phyloP scores from a whole-genome alignment of 2,888 invertebrate genomes.

The Stegana nigrithorax region DNA sequence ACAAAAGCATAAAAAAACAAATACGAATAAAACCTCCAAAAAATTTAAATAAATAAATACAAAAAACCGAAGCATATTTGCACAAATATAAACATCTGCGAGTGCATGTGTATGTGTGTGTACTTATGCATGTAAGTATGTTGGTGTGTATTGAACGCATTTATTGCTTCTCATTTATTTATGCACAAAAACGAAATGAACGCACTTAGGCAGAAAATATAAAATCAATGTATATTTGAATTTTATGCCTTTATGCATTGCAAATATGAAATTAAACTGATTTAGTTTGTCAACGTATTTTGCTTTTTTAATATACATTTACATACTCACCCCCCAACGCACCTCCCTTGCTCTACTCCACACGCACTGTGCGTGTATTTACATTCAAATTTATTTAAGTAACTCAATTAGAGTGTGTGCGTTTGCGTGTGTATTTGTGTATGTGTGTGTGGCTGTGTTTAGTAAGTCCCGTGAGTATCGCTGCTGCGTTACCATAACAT shows the following conservation, averaged over 20 bases:
- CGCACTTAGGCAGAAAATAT: not conserved
- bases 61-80: not conserved
- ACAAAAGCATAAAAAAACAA: no score
- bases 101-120: conserved; percentile 7
- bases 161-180: conserved; percentile 12
- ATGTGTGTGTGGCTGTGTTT: not conserved
- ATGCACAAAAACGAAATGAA: not conserved
- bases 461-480: no score
- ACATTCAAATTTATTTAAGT: conserved; percentile 15
- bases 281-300: not conserved
- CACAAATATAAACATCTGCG: conserved; percentile 7
- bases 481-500: no score
- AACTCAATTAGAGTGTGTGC: conserved; percentile 6
- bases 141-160: conserved; percentile 12
- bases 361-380: not conserved
- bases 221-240: conserved; percentile 4
- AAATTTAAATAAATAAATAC: no score
- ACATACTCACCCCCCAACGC: no score
- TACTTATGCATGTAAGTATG: conserved; percentile 14
- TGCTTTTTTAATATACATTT: not conserved
- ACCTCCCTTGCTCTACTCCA: no score
- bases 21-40: no score
- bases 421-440: not conserved
- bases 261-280: conserved; percentile 17
- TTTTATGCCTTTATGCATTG: not conserved